Conservation (phyloP, 2,888 invertebrate genomes). For the Acleris laterana region DNA sequence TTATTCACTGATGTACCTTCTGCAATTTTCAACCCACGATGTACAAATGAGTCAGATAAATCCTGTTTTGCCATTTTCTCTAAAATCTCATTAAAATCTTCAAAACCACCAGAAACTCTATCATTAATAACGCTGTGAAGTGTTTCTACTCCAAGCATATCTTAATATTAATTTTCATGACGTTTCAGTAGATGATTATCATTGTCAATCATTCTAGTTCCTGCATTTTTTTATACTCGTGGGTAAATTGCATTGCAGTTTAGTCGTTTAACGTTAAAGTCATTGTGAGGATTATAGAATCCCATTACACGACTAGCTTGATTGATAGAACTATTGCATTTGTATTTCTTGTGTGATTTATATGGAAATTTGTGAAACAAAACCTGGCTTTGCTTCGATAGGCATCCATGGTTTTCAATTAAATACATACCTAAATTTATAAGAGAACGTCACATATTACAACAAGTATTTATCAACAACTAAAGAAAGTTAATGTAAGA, state of each 20-base stretch:
- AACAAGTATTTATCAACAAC: no score
- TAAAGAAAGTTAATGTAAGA: no score
- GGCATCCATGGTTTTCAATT: conserved; percentile 36
- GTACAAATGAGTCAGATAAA: conserved; percentile 46
- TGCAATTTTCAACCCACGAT: conserved; percentile 46
- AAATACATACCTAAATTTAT: neutral
- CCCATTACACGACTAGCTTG: conserved; percentile 44
- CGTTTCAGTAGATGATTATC: neutral
- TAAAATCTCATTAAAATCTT: neutral
- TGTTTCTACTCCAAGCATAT: conserved; percentile 1
- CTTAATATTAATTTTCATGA: neutral
- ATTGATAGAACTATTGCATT: conserved; percentile 53
- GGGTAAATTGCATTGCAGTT: neutral
- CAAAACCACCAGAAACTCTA: no score
- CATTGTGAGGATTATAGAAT: conserved; percentile 46
- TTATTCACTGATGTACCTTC: conserved; percentile 69
- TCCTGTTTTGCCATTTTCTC: conserved; percentile 4
- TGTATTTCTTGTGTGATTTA: conserved; percentile 51
- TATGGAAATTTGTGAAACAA: conserved; percentile 43
- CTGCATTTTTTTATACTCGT: neutral
- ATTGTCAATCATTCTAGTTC: neutral
- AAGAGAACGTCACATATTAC: neutral
- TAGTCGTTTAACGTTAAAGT: conserved; percentile 45
- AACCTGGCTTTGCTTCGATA: conserved; percentile 44
- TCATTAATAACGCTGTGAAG: neutral